Evolutionary conservation across 2,888 invertebrate genomes (phyloP), one percentile per base, ranked within the genome.

Genomic region (Heliconius ismenius): DNA sequence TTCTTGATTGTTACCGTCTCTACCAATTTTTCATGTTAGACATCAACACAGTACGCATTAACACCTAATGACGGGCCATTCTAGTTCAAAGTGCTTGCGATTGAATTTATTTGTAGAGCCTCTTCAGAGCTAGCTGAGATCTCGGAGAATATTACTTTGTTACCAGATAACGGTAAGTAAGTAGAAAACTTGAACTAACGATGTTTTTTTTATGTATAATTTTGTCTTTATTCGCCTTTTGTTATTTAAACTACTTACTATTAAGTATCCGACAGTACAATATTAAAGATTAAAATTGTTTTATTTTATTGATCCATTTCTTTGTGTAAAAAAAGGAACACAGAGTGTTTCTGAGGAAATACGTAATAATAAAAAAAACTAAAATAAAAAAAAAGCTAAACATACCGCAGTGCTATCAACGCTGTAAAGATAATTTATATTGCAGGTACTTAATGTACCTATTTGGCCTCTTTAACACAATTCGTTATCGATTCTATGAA

Each of bases 71-170:
- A 77, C 69, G 67, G 70, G 69, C 76, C 73, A 76, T 79, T 78
- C 78, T 76, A 74, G 75, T 76, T 79, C 76, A 79, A 79, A 75
- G 74, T 73, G 75, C 67, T 78, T 73, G 39, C 65, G 79, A 83
- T 82, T 81, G 81, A 79, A 79, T 79, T 80, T 81, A 82, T 83
- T 83, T 79, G 78, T 79, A 79, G 75, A 76, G 68, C 65, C 75
- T 63, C 74, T 70, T 79, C 76, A 77, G 60, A 68, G 39, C 9
- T 24, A 72, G 54, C 21, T 24, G 54, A 69, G 32, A 13, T 43
- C 64, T 69, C 10, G 54, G n/a, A n/a, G 21, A 49, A 54, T 63
- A 21, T 49, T 21, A 64, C 70, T 32, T 36, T 39, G 26, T 58
- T 26, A 49, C 24, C 24, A 24, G 24, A 67, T 15, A 67, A 18